These are phyloP conservation scores for Muschampia plurimacula DNA, from an alignment of 2,888 invertebrate species.

Conservation along the genomic window DNA sequence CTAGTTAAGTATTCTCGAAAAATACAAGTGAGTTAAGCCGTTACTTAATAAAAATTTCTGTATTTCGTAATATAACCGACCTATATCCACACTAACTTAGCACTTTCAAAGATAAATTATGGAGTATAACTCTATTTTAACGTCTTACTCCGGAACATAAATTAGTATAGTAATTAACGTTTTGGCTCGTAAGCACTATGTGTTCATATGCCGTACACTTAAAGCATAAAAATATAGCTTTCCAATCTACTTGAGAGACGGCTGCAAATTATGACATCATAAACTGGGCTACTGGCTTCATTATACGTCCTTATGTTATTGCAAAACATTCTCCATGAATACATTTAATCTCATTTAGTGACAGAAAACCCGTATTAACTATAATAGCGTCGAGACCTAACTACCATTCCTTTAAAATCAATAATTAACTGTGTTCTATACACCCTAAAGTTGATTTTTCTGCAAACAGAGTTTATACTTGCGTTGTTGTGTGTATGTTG, in stretches of 20 bases:
- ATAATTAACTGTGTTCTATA: slow-evolving; percentile 2
- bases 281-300: slow-evolving; percentile 52
- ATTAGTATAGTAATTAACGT: slow-evolving; percentile 7
- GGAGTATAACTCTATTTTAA: slow-evolving; percentile 16
- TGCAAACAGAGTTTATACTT: not conserved
- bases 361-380: slow-evolving; percentile 71
- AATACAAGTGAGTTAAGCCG: too few species aligned
- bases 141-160: slow-evolving; percentile 12
- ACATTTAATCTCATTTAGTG: slow-evolving; percentile 77
- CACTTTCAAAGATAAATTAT: slow-evolving; percentile 10
- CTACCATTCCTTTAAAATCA: slow-evolving; percentile 39
- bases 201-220: slow-evolving; percentile 1
- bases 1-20: too few species aligned
- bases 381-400: slow-evolving; percentile 41
- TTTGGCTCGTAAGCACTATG: slow-evolving; percentile 13
- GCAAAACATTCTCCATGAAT: slow-evolving; percentile 63
- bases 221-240: slow-evolving; percentile 9
- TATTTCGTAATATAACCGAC: too few species aligned
- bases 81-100: not conserved
- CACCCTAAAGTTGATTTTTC: not conserved
- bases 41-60: too few species aligned
- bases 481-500: slow-evolving; percentile 35
- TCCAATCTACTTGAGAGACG: slow-evolving; percentile 28
- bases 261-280: slow-evolving; percentile 47
- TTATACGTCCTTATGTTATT: slow-evolving; percentile 71